phyloP scores from a whole-genome alignment of 2,888 invertebrate species.

The Bellardia pandia region DNA sequence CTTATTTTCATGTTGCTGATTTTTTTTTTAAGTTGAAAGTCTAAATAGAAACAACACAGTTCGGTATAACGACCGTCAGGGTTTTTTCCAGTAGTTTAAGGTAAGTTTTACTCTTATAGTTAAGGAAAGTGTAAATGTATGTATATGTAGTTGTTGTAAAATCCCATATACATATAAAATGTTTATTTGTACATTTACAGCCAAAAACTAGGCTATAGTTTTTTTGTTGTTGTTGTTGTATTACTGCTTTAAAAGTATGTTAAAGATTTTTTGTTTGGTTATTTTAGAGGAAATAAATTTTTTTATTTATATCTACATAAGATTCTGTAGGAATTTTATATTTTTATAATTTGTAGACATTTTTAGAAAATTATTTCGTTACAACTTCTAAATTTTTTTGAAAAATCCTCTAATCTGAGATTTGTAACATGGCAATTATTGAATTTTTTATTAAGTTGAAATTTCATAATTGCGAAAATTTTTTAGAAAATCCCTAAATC shows the following conservation, averaged over 20 bases:
- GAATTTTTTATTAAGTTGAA: too few species aligned
- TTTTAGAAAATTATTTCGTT: too few species aligned
- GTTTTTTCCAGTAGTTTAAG: conserved; percentile 16
- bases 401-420: too few species aligned
- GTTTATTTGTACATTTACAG: neutral
- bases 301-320: neutral
- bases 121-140: neutral
- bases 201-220: conserved; percentile 31
- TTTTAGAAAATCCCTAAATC: too few species aligned
- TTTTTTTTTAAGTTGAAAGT: neutral
- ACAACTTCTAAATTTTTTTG: too few species aligned
- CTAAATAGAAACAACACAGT: neutral
- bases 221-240: neutral
- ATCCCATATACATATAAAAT: neutral
- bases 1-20: neutral
- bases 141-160: neutral
- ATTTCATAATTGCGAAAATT: too few species aligned
- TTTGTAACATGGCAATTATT: too few species aligned
- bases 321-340: neutral
- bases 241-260: conserved; percentile 9
- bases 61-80: neutral
- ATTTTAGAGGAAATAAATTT: too few species aligned
- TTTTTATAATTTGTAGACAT: too few species aligned
- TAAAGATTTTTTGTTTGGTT: neutral
- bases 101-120: conserved; percentile 49